Percentiles rank a stretch among this genome's conserved stretches.
Conservation (phyloP, 2,888 invertebrate genomes). For the Choreutis nemorana region DNA sequence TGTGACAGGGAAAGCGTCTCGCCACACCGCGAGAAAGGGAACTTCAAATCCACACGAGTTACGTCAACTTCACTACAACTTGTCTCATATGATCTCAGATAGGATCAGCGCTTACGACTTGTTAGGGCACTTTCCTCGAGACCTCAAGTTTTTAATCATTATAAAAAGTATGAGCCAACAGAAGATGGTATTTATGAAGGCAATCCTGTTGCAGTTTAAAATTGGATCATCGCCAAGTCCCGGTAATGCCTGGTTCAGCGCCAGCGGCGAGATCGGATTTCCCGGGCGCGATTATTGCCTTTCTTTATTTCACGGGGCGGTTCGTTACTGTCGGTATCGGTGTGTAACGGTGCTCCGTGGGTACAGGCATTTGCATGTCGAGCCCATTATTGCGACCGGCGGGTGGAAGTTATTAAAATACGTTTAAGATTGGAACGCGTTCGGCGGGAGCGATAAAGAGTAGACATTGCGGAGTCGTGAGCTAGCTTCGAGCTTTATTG, state of each 20-base stretch:
- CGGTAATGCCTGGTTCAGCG: constrained; percentile 22
- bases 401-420: constrained; percentile 59
- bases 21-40: constrained; percentile 58
- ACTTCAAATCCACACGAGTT: constrained; percentile 43
- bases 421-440: constrained; percentile 52
- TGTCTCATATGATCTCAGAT: constrained; percentile 37
- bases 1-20: constrained; percentile 54
- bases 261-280: constrained; percentile 47
- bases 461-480: constrained; percentile 54
- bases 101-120: constrained; percentile 32
- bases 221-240: constrained; percentile 22
- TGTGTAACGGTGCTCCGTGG: constrained; percentile 44
- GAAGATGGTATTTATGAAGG: no score
- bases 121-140: constrained; percentile 47
- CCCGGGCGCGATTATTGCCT: constrained; percentile 50
- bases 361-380: constrained; percentile 54
- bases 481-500: constrained; percentile 54
- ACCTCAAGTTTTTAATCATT: no score
- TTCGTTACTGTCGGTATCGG: constrained; percentile 46
- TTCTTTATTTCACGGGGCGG: constrained; percentile 54
- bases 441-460: constrained; percentile 49
- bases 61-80: constrained; percentile 30
- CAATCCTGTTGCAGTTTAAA: constrained; percentile 26
- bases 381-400: constrained; percentile 48
- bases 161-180: no score